Base-by-base conservation (phyloP, 2,797 vertebrate genomes). In the Gymnothorax reevesii region DNA sequence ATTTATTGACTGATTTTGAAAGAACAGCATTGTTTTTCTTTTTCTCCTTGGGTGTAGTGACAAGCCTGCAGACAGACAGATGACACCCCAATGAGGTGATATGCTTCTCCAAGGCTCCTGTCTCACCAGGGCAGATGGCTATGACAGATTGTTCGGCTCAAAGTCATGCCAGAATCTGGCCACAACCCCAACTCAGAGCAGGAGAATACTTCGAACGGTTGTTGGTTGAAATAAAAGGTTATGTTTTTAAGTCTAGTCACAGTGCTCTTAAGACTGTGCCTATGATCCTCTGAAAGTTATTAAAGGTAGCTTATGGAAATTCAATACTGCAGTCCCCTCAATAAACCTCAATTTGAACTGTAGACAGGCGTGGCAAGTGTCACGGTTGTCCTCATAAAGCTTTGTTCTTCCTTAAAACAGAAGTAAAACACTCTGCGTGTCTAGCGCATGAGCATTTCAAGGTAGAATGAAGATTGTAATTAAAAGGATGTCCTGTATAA, bases 141-240 rank as follows among this genome's bases (percentile, higher is more conserved):
- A 82, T 86, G 90, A 92, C 91, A 92, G 91, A 90, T 92, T 92
- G 92, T 62, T 85, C 86, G 86, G 83, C n/a, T 12, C 85, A 77
- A 89, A 85, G 87, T 59, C 49, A 62, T 17, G 84, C 82, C 87
- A 84, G 86, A 86, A 64, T 90, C 60, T 82, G 84, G 84, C 69
- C 60, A 22, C 80, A 0, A 22, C 27, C 22, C 13, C 20, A 85
- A 20, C 10, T 25, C 66, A 20, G 10, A 57, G 64, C 22, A 66
- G 15, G 12, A 27, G 55, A 85, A 55, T 20, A 80, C 8, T 12
- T 7, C 55, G 49, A 80, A 80, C 69, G 60, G 52, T 25, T 79
- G 25, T 22, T 27, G 25, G 83, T n/a, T 5, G 52, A 9, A 79
- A 17, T 42, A 60, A 20, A 12, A 60, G 55, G 2, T 79, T 15